phyloP scores from a whole-genome alignment of 1,140 invertebrate species.

The Sinonovacula constricta region DNA sequence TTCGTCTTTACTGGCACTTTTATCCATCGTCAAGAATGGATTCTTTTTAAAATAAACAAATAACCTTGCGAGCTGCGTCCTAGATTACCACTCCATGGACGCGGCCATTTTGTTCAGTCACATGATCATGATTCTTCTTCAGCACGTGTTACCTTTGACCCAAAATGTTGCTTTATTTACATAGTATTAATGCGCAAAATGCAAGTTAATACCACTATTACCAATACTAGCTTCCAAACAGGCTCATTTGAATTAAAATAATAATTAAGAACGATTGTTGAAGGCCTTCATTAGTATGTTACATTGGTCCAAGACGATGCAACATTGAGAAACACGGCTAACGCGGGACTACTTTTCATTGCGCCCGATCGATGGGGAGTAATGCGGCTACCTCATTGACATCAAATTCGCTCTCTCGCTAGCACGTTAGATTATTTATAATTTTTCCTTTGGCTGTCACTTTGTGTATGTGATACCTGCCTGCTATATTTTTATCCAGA shows the following conservation, averaged over 20 bases:
- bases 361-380: not conserved
- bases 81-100: not conserved
- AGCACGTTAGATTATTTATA: conserved; percentile 53
- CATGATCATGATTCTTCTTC: conserved; percentile 45
- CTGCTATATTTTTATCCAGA: conserved; percentile 54
- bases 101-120: conserved; percentile 48
- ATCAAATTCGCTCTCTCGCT: conserved; percentile 48
- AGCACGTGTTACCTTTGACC: conserved; percentile 42
- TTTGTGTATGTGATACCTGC: conserved; percentile 53
- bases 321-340: too few relatives aligned
- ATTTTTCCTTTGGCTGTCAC: conserved; percentile 55
- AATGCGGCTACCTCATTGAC: conserved; percentile 47
- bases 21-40: conserved; percentile 3
- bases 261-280: too few relatives aligned
- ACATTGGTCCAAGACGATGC: too few relatives aligned
- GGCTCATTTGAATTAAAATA: not conserved
- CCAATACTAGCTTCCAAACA: not conserved
- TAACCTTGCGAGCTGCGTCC: too few relatives aligned
- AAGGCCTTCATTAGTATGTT: too few relatives aligned
- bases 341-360: conserved; percentile 11
- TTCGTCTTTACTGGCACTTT: not conserved
- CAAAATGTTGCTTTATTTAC: conserved; percentile 44
- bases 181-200: conserved; percentile 39
- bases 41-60: too few relatives aligned
- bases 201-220: not conserved